Evolutionary conservation across 2,113 vertebrate genomes (phyloP).

Genomic region (Dasyurus viverrinus): DNA sequence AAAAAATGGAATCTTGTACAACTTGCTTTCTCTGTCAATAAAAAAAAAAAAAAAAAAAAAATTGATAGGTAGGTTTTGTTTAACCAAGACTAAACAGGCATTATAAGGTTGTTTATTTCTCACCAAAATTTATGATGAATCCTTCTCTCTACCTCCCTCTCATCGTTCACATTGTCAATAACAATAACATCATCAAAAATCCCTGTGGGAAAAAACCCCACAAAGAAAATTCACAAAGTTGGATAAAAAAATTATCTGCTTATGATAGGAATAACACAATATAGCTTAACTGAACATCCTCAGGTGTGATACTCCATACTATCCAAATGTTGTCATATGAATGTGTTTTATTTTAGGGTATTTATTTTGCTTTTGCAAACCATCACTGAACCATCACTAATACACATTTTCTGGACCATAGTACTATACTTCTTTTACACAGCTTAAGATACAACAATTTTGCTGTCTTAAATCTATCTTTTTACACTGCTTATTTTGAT

Average conservation of each 20-base stretch:
- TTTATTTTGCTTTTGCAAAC: constrained; percentile 69
- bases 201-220: constrained; percentile 36
- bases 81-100: neutral
- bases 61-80: neutral
- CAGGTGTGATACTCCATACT: constrained; percentile 42
- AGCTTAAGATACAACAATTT: constrained; percentile 73
- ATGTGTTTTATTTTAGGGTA: constrained; percentile 47
- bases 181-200: constrained; percentile 33
- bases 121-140: constrained; percentile 35
- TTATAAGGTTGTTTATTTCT: neutral
- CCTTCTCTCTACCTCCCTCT: neutral
- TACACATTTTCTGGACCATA: constrained; percentile 69
- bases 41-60: neutral
- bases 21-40: neutral
- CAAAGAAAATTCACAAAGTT: constrained; percentile 33
- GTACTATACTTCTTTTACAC: constrained; percentile 70
- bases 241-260: constrained; percentile 42
- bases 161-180: constrained; percentile 16
- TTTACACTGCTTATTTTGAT: constrained; percentile 73
- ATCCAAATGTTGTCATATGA: constrained; percentile 46
- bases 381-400: constrained; percentile 72
- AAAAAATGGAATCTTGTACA: constrained; percentile 41
- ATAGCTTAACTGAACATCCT: neutral
- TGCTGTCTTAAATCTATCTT: constrained; percentile 73
- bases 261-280: constrained; percentile 46